Evolutionary conservation across 2,888 invertebrate species (phyloP).

Genomic region (Carabus problematicus): DNA sequence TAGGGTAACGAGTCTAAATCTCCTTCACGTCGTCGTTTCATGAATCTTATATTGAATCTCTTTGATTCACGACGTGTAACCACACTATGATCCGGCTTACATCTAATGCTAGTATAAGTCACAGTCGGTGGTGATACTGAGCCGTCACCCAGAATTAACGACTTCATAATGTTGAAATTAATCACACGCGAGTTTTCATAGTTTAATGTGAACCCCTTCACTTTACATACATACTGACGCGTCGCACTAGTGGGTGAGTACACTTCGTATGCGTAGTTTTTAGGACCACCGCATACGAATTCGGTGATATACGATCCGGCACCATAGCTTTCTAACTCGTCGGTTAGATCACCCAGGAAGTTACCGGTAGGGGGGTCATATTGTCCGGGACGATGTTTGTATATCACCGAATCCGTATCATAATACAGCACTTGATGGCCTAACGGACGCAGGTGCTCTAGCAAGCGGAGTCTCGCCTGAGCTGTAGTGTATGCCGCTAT

Average conservation of each 20-base stretch:
- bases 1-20: background rate
- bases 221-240: slow-evolving; percentile 40
- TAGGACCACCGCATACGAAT: no score
- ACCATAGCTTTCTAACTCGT: no score
- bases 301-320: no score
- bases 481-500: slow-evolving; percentile 53
- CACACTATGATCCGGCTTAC: no score
- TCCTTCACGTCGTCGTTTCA: background rate
- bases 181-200: slow-evolving; percentile 37
- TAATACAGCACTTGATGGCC: slow-evolving; percentile 50
- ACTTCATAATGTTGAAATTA: slow-evolving; percentile 39
- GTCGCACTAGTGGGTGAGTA: slow-evolving; percentile 30
- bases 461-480: slow-evolving; percentile 21
- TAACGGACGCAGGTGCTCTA: slow-evolving; percentile 49
- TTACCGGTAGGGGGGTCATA: no score
- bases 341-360: no score
- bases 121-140: background rate
- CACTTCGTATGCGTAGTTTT: slow-evolving; percentile 52
- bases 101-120: background rate
- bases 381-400: no score
- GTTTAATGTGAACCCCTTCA: slow-evolving; percentile 43
- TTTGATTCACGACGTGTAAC: slow-evolving; percentile 2
- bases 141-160: slow-evolving; percentile 5
- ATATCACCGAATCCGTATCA: slow-evolving; percentile 55
- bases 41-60: slow-evolving; percentile 2